Base-by-base conservation (phyloP, 1,140 invertebrate species). In the Zaprionus tsacasi region DNA sequence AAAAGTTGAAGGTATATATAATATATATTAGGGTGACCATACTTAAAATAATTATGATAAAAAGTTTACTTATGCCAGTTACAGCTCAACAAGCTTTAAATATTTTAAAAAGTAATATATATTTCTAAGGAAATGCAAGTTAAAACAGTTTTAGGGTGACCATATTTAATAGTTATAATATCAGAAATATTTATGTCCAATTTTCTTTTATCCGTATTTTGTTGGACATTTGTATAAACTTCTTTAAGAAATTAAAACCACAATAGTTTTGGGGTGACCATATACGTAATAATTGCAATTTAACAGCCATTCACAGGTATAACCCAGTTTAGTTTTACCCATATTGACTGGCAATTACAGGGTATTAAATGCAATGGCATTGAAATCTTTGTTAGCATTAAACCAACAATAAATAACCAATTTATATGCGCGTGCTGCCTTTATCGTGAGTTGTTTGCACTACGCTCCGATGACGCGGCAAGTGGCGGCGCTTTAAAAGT, bases 361-460 rank as follows among this genome's bases (percentile, higher is more conserved):
- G 45, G 45, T 50, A 50, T 50, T 6, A 17, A 65, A 75, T 48
- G 68, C 68, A 38, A 48, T 78, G 76, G 33, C 43, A 76, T 75
- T 66, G 76, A 76, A 70, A 45, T 66, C 63, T 79, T 76, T 43
- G 30, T 30, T 13, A 63, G 54, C 50, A 64, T 73, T 78, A 78
- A 78, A 69, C 57, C 68, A 76, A 80, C 83, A 82, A 88, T 87
- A 87, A 87, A 87, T 87, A 88, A 75, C 77, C 82, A 87, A 87
- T 87, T 87, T 88, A 88, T 88, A 87, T 88, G 83, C 83, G 60
- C 76, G 79, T 82, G n/a, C 86, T 87, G 76, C 79, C 79, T 88
- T 87, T 82, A 70, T 88, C 72, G 79, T 64, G 70, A 66, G 67
- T 77, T 64, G 50, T 43, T 70, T 43, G 45, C 17, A 11, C 8